These are phyloP conservation scores for Mesitornis unicolor DNA, from an alignment of 2,113 vertebrate genomes.

Conservation along the genomic window DNA sequence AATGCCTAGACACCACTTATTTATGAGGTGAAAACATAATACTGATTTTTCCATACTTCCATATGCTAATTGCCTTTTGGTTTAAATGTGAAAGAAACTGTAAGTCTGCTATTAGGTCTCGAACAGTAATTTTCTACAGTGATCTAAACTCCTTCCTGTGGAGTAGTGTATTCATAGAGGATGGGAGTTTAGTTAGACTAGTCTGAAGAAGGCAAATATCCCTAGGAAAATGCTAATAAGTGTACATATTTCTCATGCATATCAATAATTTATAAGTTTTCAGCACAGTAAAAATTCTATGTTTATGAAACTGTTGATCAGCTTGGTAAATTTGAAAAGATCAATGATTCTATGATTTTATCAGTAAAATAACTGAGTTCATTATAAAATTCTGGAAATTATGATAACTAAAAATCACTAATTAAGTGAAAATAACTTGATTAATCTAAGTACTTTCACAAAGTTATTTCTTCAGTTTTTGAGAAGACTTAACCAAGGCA, in stretches of 20 bases:
- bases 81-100: background rate
- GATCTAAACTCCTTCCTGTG: background rate
- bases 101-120: background rate
- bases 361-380: background rate
- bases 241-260: background rate
- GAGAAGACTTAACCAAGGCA: background rate
- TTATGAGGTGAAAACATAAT: background rate
- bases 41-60: background rate
- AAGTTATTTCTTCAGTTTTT: background rate
- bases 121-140: background rate
- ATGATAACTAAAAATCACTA: background rate
- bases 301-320: background rate
- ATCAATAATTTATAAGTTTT: background rate
- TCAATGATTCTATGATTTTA: background rate
- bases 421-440: background rate
- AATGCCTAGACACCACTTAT: background rate
- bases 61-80: background rate
- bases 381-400: background rate
- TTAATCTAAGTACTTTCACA: background rate
- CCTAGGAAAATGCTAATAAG: background rate
- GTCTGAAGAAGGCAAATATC: background rate
- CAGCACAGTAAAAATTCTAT: background rate
- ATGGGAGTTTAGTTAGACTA: background rate
- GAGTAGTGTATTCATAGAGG: background rate
- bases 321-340: background rate